Base-by-base conservation (phyloP, 1,140 invertebrate species). In the Drosophila oshimai region DNA sequence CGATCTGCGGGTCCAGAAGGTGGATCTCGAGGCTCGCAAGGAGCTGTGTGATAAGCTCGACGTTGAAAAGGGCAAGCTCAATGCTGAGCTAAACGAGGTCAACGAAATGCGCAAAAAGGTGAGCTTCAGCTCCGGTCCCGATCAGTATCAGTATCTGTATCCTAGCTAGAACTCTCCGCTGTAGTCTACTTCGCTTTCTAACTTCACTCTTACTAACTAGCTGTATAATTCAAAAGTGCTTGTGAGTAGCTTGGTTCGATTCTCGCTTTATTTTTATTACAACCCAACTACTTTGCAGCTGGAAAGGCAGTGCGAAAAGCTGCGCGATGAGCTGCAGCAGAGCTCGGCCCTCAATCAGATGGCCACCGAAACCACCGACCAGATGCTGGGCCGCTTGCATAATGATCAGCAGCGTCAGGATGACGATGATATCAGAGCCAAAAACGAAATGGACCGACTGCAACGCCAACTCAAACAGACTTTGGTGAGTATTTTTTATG, bases 41-140 rank as follows among this genome's bases (percentile, higher is more conserved):
- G 90, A 91, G 20, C 51, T 91, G 10, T 91, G 90, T 28, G 76
- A 89, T 12, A 90, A 91, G 20, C 44, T 91, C 3, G 90, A 91
- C 17, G 58, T 72, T 31, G 78, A 91, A 39, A 89, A 78, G 46
- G 77, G 69, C 0, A 91, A 90, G 46, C 65, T 91, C 0, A 89
- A 91, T 50, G 90, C 86, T 2, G 90, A 91, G 61, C 36, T 91
- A 0, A 65, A 57, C 15, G 90, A 91, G 51, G 26, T 88, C 4
- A 77, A 81, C 20, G 76, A 78, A 42, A 73, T 69, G 13, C 75
- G 72, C 33, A 73, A 71, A 22, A 87, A 91, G 78, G 89, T 91
- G 53, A 86, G 60, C 46, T 72, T 68, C 2, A 26, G 31, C 28
- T 47, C 26, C 5, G 33, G 10, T 31, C 39, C 39, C 0, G 33